These are phyloP conservation scores for Zaprionus lineosus DNA, from an alignment of 2,888 invertebrate genomes.

Conservation along the genomic window DNA sequence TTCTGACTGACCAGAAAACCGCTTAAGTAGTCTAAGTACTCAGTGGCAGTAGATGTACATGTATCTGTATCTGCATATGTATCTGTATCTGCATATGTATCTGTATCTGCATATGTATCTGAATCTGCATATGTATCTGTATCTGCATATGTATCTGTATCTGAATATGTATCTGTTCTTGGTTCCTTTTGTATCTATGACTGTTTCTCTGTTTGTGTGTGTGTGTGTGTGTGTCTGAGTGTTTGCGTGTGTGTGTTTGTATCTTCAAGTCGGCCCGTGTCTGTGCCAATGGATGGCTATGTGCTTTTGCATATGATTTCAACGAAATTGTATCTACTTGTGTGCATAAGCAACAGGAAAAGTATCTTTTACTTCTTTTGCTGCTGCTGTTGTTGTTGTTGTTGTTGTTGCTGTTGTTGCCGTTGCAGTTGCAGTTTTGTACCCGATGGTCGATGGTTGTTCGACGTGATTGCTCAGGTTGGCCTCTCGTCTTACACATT, in stretches of 20 bases:
- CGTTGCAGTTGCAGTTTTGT: no score
- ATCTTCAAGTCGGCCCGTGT: neutral
- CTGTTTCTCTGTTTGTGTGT: neutral
- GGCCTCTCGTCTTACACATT: slow-evolving; percentile 41
- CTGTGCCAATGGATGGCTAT: neutral
- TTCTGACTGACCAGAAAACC: slow-evolving; percentile 52
- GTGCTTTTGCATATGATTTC: slow-evolving; percentile 29
- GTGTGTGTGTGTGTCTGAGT: slow-evolving; percentile 2
- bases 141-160: no score
- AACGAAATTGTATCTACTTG: slow-evolving; percentile 52
- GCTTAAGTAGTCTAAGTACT: slow-evolving; percentile 28
- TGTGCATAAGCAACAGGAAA: slow-evolving; percentile 63
- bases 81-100: no score
- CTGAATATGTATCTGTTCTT: no score
- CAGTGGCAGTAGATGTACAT: no score
- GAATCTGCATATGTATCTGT: no score
- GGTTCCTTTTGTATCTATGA: no score
- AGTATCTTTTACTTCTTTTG: slow-evolving; percentile 51
- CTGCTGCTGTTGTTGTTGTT: no score
- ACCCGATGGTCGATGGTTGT: slow-evolving; percentile 41
- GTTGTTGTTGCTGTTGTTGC: no score
- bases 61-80: no score
- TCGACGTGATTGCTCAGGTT: slow-evolving; percentile 74
- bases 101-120: no score
- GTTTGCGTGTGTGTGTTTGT: slow-evolving; percentile 10